Evolutionary conservation across 2,888 invertebrate genomes (phyloP).

Genomic region (Rambutsinella grinnellia): DNA sequence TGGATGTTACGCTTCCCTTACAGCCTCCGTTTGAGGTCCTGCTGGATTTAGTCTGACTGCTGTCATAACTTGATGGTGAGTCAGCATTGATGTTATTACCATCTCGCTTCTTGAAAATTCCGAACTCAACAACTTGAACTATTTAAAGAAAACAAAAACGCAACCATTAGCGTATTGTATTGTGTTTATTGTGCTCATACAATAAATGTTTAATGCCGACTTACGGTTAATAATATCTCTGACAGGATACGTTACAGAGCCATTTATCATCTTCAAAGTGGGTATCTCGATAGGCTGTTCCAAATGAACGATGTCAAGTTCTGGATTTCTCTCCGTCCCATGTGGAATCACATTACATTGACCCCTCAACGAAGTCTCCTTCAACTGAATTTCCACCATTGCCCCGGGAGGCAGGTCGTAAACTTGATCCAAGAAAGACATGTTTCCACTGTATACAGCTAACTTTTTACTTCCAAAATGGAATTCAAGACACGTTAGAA

Average conservation of each 20-base stretch:
- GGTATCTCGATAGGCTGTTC: conserved; percentile 47
- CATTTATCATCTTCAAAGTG: conserved; percentile 41
- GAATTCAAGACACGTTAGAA: too few relatives aligned
- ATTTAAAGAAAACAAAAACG: not conserved
- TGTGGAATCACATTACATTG: conserved; percentile 36
- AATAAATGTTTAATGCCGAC: not conserved
- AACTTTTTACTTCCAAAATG: too few relatives aligned
- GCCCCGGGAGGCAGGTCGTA: conserved; percentile 51
- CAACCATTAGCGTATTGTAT: not conserved
- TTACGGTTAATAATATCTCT: conserved; percentile 51
- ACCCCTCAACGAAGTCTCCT: conserved; percentile 35
- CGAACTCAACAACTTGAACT: conserved; percentile 47
- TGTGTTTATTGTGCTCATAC: not conserved
- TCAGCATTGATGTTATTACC: conserved; percentile 25
- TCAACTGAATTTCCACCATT: conserved; percentile 46
- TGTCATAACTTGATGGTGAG: not conserved
- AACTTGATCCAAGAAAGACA: conserved; percentile 40
- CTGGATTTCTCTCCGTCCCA: conserved; percentile 32
- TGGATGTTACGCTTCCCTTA: conserved; percentile 23
- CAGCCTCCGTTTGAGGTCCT: conserved; percentile 4
- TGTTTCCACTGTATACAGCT: conserved; percentile 20
- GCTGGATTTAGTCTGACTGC: conserved; percentile 11
- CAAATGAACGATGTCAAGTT: conserved; percentile 33
- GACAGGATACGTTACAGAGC: conserved; percentile 26
- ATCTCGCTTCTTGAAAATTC: conserved; percentile 48